phyloP scores from a whole-genome alignment of 2,113 vertebrate species.

The Dasyornis broadbenti region DNA sequence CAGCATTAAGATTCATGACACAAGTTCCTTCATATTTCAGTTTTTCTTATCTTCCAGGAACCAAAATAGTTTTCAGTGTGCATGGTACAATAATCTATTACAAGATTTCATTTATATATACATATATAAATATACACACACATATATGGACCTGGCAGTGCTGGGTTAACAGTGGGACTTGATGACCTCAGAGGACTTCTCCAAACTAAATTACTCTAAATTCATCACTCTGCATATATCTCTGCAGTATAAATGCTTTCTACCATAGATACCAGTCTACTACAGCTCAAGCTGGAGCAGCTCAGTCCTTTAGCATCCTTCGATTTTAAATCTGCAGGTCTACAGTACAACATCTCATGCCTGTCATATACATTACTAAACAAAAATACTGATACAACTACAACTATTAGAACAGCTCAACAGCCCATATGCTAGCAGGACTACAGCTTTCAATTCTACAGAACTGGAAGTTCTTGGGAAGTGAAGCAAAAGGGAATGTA shows the following conservation, averaged over 20 bases:
- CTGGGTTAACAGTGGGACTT: neutral
- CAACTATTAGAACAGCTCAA: neutral
- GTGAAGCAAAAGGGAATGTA: neutral
- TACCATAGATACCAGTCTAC: neutral
- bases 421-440: neutral
- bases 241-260: neutral
- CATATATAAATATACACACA: fast-evolving
- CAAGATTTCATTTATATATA: neutral
- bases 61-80: neutral
- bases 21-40: neutral
- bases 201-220: neutral
- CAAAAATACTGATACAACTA: neutral
- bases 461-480: neutral
- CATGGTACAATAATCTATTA: neutral
- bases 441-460: neutral
- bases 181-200: neutral
- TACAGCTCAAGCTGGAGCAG: neutral
- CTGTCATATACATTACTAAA: neutral
- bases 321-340: neutral
- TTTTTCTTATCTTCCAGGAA: neutral
- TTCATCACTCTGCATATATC: neutral
- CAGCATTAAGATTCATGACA: neutral
- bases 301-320: neutral
- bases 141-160: neutral
- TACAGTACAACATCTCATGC: neutral